Base-by-base conservation (phyloP, 2,888 invertebrate genomes). In the Hypercompe scribonia region DNA sequence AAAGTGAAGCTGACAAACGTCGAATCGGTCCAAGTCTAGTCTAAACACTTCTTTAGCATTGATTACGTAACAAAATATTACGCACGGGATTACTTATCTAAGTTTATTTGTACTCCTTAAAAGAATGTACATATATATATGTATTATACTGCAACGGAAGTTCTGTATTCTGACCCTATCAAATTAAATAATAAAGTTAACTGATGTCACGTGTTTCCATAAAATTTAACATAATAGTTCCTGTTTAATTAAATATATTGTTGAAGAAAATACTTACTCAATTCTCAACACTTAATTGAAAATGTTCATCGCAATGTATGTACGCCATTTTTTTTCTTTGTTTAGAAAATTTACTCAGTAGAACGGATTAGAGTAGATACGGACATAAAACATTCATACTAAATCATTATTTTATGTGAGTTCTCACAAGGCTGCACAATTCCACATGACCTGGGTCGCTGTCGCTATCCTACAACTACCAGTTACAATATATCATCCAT, bases 401-500 rank as follows among this genome's bases (percentile, higher is more conserved):
- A 28, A 72, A 71, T 58, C 69, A 34, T 31, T 66, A 42, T 31
- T 65, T 46, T 31, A 10, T 31, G 24, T 24, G 28, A 42, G 42
- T 10, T 61, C 36, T 33, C 3, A n/a, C n/a, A 54, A 54, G 54
- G n/a, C n/a, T 46, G 18, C n/a, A n/a, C 24, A 50, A n/a, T 42
- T 15, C 13, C 3, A 24, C 24, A 66, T 65, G 15, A 58, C 42
- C 61, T 58, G 34, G 24, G 24, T 67, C 68, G 63, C 63, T 58
- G 28, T 65, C 42, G 28, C 65, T 65, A 21, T 21, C 28, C n/a
- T n/a, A 13, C 39, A 65, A 34, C 58, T 58, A 36, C 61, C 39
- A 21, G 21, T 21, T 54, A n/a, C 64, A 31, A 46, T 24, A 8
- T 11, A 28, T 13, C 50, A 74, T 81, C 81, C 81, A 81, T 81